Base-by-base conservation (phyloP, 2,113 vertebrate genomes). In the Boleophthalmus pectinirostris region DNA sequence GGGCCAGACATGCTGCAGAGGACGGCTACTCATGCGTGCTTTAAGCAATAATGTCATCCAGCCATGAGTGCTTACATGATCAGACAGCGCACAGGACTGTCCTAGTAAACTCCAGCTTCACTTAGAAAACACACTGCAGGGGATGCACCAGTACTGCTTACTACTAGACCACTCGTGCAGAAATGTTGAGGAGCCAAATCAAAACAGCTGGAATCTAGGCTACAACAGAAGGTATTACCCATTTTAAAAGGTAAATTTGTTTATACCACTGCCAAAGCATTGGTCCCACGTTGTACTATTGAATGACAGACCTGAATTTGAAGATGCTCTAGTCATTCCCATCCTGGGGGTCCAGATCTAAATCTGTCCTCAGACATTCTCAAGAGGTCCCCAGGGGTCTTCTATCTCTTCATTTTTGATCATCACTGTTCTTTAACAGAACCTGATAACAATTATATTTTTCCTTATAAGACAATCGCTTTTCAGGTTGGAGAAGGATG, bases 21-120 rank as follows among this genome's bases (percentile, higher is more conserved):
- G 67, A 85, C 74, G 83, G 75, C 58, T 83, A 86, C 83, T 90
- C 88, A 82, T 86, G 83, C 83, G 21, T 24, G 64, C 64, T 66
- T 0, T 89, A 85, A 88, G 74, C 87, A 88, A 91, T 92, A 73
- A 91, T 87, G 82, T 90, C 87, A 90, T 76, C 77, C 82, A 25
- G 83, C 25, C 79, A 77, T 85, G 78, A 75, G 75, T 74, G 46
- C 81, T 67, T 80, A 81, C 70, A 70, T 71, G 79, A 75, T 69
- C 77, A 85, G 82, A 82, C 82, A 81, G 82, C 33, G 1, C 47
- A 67, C 73, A 67, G 24, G 57, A 65, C 25, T 84, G 83, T 74
- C 81, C 82, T 73, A 85, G 73, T 84, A 74, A 87, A 83, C 84
- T 75, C n/a, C 75, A 12, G 71, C 61, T 72, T 49, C 74, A 56